Percentiles rank a stretch among this genome's conserved stretches.
These are phyloP conservation scores for Drosophila conformis DNA, from an alignment of 2,888 invertebrate species.

Conservation along the genomic window DNA sequence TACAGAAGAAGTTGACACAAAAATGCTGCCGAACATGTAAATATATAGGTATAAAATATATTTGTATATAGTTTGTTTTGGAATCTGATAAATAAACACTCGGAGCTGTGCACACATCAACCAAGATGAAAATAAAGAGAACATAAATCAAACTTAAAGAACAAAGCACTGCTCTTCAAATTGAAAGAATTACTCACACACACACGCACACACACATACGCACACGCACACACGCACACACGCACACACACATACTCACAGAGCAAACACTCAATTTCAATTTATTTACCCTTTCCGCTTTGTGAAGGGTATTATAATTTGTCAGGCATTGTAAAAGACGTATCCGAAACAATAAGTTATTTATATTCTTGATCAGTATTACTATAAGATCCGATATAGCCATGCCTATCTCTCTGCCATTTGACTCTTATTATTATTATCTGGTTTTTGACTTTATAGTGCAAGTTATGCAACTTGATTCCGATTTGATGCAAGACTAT, in stretches of 20 bases:
- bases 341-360: background rate
- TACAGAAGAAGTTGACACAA: slow-evolving; percentile 10
- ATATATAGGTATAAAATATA: slow-evolving; percentile 4
- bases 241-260: slow-evolving; percentile 1
- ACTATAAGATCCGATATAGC: background rate
- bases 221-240: slow-evolving; percentile 2
- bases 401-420: background rate
- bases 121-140: background rate
- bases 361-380: background rate
- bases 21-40: slow-evolving; percentile 17
- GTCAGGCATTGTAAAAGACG: background rate
- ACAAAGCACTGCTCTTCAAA: slow-evolving; percentile 2
- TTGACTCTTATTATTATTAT: background rate
- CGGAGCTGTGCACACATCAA: slow-evolving; percentile 37
- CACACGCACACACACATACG: background rate
- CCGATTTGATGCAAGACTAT: background rate
- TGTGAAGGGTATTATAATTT: background rate
- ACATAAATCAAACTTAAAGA: slow-evolving; percentile 10
- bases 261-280: background rate
- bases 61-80: slow-evolving; percentile 3
- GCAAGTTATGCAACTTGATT: background rate
- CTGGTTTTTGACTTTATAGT: background rate
- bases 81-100: slow-evolving; percentile 12
- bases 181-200: background rate
- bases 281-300: background rate